A percentile compares a stretch with the other conserved stretches of the same genome.
Evolutionary conservation across 1,140 invertebrate genomes (phyloP).

Genomic region (Cyclina sinensis): DNA sequence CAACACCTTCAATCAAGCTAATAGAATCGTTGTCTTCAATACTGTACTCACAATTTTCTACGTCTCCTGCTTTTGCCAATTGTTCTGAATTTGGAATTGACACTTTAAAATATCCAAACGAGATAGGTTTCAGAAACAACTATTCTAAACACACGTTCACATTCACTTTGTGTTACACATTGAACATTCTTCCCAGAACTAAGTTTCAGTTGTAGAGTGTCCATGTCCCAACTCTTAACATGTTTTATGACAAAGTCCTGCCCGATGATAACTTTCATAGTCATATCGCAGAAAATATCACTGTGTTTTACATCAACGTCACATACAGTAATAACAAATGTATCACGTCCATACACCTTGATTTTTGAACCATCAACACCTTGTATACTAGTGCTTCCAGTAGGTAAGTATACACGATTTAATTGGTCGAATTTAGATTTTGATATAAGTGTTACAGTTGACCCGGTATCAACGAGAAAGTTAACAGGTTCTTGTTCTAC

Average conservation of each 20-base stretch:
- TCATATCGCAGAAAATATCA: neutral
- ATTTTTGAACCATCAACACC: slow-evolving; percentile 9
- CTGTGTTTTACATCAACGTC: neutral
- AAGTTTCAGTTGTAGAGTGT: neutral
- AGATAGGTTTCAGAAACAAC: neutral
- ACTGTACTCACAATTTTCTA: neutral
- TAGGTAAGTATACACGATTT: neutral
- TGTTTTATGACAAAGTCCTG: neutral
- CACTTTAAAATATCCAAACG: neutral
- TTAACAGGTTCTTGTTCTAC: neutral
- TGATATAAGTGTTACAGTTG: neutral
- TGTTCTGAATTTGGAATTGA: neutral
- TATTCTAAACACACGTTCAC: neutral
- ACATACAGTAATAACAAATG: neutral
- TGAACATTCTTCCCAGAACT: neutral
- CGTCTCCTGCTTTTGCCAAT: neutral
- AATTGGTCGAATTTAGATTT: neutral
- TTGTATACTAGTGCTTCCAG: neutral
- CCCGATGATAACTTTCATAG: neutral
- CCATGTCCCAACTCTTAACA: neutral
- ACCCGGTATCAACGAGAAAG: neutral
- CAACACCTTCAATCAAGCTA: too few relatives aligned
- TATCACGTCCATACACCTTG: neutral
- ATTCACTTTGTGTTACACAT: neutral
- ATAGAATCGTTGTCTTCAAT: too few relatives aligned